Percentiles rank a stretch among this genome's conserved stretches.
Conservation (phyloP, 1,140 invertebrate genomes). For the Phortica variegata region DNA sequence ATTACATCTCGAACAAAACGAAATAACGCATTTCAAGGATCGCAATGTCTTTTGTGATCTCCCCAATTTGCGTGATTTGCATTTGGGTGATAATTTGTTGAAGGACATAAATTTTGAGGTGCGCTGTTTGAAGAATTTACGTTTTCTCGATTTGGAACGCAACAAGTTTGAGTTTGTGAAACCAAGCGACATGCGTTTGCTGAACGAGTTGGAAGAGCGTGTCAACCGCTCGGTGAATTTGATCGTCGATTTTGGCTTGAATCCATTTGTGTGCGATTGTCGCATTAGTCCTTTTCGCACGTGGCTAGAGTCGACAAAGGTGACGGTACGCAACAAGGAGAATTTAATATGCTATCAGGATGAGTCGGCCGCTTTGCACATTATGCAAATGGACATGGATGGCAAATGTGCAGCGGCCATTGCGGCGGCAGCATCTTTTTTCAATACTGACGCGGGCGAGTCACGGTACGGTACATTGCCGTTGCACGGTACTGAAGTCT, state of each 20-base stretch:
- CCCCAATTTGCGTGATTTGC: constrained; percentile 66
- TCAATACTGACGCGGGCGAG: constrained; percentile 34
- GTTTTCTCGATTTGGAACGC: constrained; percentile 70
- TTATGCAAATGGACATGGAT: constrained; percentile 51
- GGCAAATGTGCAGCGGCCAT: constrained; percentile 47
- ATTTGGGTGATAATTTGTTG: constrained; percentile 69
- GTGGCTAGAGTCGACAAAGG: constrained; percentile 67
- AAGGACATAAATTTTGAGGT: constrained; percentile 69
- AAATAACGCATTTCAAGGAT: constrained; percentile 70
- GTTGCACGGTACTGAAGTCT: constrained; percentile 32
- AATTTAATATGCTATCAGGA: constrained; percentile 60
- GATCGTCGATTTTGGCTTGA: constrained; percentile 67
- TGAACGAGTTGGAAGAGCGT: constrained; percentile 62
- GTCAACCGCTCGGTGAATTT: constrained; percentile 60
- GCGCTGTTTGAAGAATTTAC: constrained; percentile 66
- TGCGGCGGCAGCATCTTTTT: constrained; percentile 41
- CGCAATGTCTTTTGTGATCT: constrained; percentile 70
- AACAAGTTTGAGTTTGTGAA: constrained; percentile 68
- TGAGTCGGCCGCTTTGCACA: constrained; percentile 42
- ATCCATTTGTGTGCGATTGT: constrained; percentile 71
- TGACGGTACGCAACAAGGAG: constrained; percentile 64
- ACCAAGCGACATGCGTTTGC: constrained; percentile 61
- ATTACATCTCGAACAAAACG: constrained; percentile 77
- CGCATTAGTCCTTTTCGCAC: constrained; percentile 63
- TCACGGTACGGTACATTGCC: constrained; percentile 25